Evolutionary conservation across 2,888 invertebrate species (phyloP), one percentile per base, ranked within the genome.

Genomic region (Tetrapedia diversipes): DNA sequence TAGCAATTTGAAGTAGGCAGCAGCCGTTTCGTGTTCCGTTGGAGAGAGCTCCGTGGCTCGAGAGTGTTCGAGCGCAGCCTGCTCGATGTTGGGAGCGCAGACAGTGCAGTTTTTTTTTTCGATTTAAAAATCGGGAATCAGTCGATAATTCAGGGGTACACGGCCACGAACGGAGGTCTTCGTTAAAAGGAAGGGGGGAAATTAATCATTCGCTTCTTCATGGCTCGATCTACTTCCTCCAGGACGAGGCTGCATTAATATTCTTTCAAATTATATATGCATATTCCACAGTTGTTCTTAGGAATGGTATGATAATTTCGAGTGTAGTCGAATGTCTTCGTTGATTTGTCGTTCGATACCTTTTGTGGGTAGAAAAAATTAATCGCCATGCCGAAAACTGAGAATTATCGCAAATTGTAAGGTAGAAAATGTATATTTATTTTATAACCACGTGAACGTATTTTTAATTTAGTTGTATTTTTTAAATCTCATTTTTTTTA

Each of bases 1-100:
- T 75, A 60, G 64, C 57, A 60, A 65, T 71, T 64, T 71, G 53
- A 75, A 71, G 74, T 65, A 65, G 74, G 29, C 59, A 37, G 53
- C 57, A 37, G 53, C 57, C 41, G 74, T 24, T 64, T 70, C 73
- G 34, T 68, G 64, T 64, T 53, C 53, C 24, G 39, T 11, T 27
- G 22, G 19, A 71, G 53, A 19, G 47, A n/a, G 11, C 22, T 32
- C n/a, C 16, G 10, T 27, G 2, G 29, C 45, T 59, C 37, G 64
- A 64, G 59, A 29, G 59, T 37, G 47, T 71, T 71, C 57, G 59
- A 45, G 53, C 27, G 70, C 27, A 57, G 37, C 54, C 43, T n/a
- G n/a, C n/a, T 45, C 63, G 54, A 69, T 68, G 47, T n/a, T n/a
- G n/a, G n/a, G n/a, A n/a, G n/a, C n/a, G n/a, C n/a, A n/a, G n/a